Conservation (phyloP, 2,797 vertebrate genomes). For the Decapterus maruadsi region DNA sequence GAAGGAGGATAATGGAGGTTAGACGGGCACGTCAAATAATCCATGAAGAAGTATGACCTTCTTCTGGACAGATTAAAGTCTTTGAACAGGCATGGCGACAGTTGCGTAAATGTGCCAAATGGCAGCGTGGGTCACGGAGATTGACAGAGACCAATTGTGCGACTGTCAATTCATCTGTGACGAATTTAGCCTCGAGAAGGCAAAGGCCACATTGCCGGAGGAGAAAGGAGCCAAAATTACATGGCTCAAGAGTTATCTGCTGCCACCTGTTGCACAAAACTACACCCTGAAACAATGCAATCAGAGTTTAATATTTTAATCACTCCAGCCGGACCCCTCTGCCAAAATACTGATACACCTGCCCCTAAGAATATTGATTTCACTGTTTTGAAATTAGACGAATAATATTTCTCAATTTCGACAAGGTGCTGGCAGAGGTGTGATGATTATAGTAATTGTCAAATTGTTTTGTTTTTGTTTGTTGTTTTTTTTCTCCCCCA, state of each 20-base stretch:
- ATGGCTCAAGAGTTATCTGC: constrained; percentile 5
- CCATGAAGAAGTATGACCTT: constrained; percentile 46
- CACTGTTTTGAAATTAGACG: neutral
- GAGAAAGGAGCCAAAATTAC: constrained; percentile 16
- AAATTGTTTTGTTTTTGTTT: too few relatives aligned
- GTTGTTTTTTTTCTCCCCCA: neutral
- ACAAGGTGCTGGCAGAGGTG: neutral
- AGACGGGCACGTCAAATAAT: constrained; percentile 29
- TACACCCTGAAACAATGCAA: neutral
- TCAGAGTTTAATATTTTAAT: neutral
- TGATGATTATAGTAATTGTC: neutral
- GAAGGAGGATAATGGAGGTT: constrained; percentile 39
- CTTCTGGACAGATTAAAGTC: constrained; percentile 54
- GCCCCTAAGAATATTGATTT: too few relatives aligned
- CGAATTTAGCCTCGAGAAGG: constrained; percentile 53
- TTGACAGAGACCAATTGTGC: constrained; percentile 44
- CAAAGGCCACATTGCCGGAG: constrained; percentile 30
- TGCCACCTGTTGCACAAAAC: neutral
- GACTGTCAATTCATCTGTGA: constrained; percentile 36
- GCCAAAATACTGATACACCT: neutral
- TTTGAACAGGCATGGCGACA: constrained; percentile 43
- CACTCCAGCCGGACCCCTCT: neutral
- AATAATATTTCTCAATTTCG: neutral
- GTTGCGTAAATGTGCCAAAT: constrained; percentile 65
- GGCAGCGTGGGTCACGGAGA: constrained; percentile 36